Conservation (phyloP, 2,888 invertebrate genomes). For the Sesia bembeciformis region DNA sequence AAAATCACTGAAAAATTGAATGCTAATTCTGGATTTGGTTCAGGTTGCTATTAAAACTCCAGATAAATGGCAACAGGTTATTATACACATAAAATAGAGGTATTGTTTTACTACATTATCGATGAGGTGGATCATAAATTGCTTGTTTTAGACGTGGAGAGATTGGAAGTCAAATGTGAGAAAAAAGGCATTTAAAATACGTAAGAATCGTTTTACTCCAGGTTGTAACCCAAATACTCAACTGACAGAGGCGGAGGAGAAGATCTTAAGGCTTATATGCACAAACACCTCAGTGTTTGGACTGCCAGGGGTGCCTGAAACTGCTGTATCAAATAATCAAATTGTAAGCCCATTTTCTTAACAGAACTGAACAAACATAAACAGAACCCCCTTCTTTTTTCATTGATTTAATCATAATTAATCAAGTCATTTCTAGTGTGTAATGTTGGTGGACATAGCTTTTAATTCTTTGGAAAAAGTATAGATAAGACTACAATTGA, state of each 20-base stretch:
- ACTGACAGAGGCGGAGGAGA: constrained; percentile 43
- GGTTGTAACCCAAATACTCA: constrained; percentile 34
- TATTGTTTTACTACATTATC: no score
- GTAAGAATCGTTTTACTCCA: constrained; percentile 41
- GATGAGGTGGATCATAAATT: not conserved
- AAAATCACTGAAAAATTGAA: constrained; percentile 49
- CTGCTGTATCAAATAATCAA: constrained; percentile 21
- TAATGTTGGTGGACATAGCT: not conserved
- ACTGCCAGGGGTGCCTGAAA: constrained; percentile 40
- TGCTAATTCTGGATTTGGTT: constrained; percentile 45
- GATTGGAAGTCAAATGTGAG: constrained; percentile 54
- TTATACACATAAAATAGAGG: not conserved
- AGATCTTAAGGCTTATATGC: constrained; percentile 40
- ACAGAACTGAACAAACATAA: not conserved
- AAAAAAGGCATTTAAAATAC: constrained; percentile 48
- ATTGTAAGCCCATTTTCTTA: constrained; percentile 18
- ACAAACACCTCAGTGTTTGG: constrained; percentile 44
- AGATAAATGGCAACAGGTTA: constrained; percentile 51
- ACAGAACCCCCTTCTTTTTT: not conserved
- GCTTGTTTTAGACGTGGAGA: constrained; percentile 35
- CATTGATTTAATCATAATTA: not conserved
- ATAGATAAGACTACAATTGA: not conserved
- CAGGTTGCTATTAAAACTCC: constrained; percentile 49
- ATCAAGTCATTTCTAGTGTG: not conserved
- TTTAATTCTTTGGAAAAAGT: not conserved